Conservation (phyloP, 2,888 invertebrate species). For the Eupithecia abbreviata region DNA sequence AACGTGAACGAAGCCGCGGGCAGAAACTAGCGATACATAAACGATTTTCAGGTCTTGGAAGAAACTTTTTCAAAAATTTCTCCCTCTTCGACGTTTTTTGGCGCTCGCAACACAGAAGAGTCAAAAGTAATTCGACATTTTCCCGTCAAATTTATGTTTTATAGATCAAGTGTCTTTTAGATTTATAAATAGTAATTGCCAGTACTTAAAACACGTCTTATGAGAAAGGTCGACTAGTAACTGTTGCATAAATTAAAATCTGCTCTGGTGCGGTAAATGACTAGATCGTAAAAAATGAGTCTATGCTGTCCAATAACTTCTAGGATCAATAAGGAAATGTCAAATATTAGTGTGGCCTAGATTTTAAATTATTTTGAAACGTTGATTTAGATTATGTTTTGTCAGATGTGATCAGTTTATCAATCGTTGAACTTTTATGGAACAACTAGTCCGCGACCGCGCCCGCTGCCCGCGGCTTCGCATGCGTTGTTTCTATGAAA, state of each 20-base stretch:
- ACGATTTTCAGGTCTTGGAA: not conserved
- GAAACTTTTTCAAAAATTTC: not conserved
- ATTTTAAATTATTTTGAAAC: constrained; percentile 17
- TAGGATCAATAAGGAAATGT: constrained; percentile 41
- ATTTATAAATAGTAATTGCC: constrained; percentile 6
- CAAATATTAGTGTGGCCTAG: constrained; percentile 34
- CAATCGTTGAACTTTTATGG: not conserved
- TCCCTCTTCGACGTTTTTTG: not conserved
- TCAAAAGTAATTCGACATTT: not conserved
- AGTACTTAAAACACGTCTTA: constrained; percentile 7
- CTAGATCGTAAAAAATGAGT: constrained; percentile 22
- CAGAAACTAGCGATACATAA: too few species aligned
- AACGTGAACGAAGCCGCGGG: too few species aligned
- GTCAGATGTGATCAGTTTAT: not conserved
- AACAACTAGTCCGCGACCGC: too few species aligned
- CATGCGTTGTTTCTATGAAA: too few species aligned
- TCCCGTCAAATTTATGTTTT: not conserved
- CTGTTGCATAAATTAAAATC: constrained; percentile 23
- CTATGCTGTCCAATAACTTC: constrained; percentile 25
- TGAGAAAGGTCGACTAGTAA: constrained; percentile 23
- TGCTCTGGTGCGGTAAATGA: not conserved
- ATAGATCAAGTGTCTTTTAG: constrained; percentile 17
- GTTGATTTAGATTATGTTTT: not conserved
- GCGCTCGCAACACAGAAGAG: not conserved
- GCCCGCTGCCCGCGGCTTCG: too few species aligned